Evolutionary conservation across 2,888 invertebrate genomes (phyloP), one percentile per base, ranked within the genome.

Genomic region (Epinotia brunnichana): DNA sequence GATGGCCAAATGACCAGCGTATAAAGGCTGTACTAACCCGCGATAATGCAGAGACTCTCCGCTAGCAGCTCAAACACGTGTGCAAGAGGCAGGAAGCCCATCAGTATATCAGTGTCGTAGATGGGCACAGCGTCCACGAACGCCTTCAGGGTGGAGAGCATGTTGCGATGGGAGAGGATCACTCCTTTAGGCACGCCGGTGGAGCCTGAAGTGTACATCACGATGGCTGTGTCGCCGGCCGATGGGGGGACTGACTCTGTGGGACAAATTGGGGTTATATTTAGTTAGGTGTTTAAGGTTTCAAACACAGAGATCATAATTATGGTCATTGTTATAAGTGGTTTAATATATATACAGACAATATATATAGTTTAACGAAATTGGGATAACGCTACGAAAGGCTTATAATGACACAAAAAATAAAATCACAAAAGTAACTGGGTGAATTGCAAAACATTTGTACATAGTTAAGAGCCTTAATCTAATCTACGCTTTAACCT

Each of bases 161-260:
- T 95, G 90, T 98, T 98, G 82, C 95, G 95, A 88, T 98, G 98
- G 3, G 97, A 95, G 44, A 98, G 92, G 21, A 97, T 85, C 15
- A 98, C 97, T 81, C 98, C 99, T 91, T 99, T 99, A 0, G 99
- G 99, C 74, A 96, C 95, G 68, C 99, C 99, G 3, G 99, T 99
- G 0, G 99, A 99, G 7, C 99, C 99, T 79, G 98, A 98, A 2
- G 99, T 99, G 94, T 99, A 99, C 99, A 99, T 99, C 56, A 99
- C 96, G 81, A 99, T 98, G 63, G 99, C 99, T 4, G 96, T 95
- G 88, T 99, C 99, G 15, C 95, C 92, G 7, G 95, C 90, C 7
- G 90, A 88, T 1, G 98, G 97, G 7, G 95, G 94, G 4, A 93
- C 90, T 21, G 90, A 85, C 79, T 94, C 96, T 95, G 88, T 0